Conservation (phyloP, 2,113 vertebrate genomes). For the Mesocricetus auratus region DNA sequence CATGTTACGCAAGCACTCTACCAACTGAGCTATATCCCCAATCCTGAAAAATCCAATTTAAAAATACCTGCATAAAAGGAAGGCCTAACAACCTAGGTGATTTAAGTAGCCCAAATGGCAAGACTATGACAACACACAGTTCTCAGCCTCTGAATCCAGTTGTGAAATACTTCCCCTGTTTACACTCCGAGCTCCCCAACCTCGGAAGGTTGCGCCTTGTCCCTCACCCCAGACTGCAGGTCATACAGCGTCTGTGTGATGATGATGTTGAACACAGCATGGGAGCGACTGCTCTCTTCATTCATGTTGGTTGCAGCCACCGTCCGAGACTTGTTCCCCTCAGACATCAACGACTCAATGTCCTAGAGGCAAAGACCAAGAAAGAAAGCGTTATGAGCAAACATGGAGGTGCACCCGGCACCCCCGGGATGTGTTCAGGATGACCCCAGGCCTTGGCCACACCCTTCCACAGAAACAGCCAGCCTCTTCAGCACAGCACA, state of each 20-base stretch:
- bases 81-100: not conserved
- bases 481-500: rapidly evolving
- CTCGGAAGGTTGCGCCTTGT: not conserved
- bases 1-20: not conserved
- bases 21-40: not conserved
- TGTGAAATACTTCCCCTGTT: rapidly evolving
- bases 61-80: not conserved
- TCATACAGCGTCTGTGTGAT: slow-evolving; percentile 94
- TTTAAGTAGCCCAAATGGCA: not conserved
- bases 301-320: slow-evolving; percentile 98
- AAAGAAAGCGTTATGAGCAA: not conserved
- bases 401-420: not conserved
- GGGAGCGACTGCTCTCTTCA: slow-evolving; percentile 95
- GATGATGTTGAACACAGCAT: slow-evolving; percentile 93
- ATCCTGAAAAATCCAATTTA: not conserved
- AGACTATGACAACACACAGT: not conserved
- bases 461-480: not conserved
- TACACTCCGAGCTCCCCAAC: too few relatives aligned
- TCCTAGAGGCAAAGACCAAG: slow-evolving; percentile 85
- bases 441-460: rapidly evolving
- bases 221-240: slow-evolving; percentile 91
- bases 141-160: not conserved
- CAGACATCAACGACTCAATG: slow-evolving; percentile 94
- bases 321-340: slow-evolving; percentile 97
- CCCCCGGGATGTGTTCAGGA: rapidly evolving